These are phyloP conservation scores for Sylvicola fuscatus DNA, from an alignment of 2,888 invertebrate species.

Conservation along the genomic window DNA sequence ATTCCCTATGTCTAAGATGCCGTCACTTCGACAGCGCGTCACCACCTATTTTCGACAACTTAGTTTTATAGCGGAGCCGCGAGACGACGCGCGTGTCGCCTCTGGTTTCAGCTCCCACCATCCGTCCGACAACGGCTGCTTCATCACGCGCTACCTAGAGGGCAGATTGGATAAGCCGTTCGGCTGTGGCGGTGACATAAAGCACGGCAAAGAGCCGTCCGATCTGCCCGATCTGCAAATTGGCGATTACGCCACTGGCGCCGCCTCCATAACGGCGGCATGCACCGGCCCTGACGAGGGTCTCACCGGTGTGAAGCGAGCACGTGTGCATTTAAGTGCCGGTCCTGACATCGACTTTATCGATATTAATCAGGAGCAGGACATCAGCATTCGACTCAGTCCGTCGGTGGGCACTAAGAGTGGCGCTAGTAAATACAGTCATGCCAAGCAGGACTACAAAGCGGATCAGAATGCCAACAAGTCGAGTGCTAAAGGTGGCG, in stretches of 20 bases:
- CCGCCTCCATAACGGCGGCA: conserved; percentile 41
- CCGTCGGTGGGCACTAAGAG: background rate
- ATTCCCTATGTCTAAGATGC: conserved; percentile 30
- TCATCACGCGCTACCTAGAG: conserved; percentile 46
- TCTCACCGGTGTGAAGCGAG: conserved; percentile 47
- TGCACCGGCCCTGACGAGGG: conserved; percentile 70
- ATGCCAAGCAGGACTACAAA: background rate
- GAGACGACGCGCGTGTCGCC: conserved; percentile 19
- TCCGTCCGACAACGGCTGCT: conserved; percentile 32
- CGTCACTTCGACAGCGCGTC: conserved; percentile 46
- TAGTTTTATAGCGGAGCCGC: conserved; percentile 40
- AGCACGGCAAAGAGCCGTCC: conserved; percentile 48
- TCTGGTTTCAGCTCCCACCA: conserved; percentile 18
- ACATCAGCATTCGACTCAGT: conserved; percentile 9
- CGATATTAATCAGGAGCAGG: conserved; percentile 29
- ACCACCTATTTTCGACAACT: conserved; percentile 50
- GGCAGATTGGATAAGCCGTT: conserved; percentile 17
- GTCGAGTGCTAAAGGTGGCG: background rate
- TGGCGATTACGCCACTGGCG: conserved; percentile 28
- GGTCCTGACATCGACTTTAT: conserved; percentile 55
- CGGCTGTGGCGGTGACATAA: conserved; percentile 23
- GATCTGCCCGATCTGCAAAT: conserved; percentile 44
- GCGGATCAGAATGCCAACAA: conserved; percentile 15
- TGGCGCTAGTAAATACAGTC: background rate
- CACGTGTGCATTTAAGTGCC: conserved; percentile 41